phyloP scores from a whole-genome alignment of 2,797 vertebrate genomes.

The Hemibagrus guttatus region DNA sequence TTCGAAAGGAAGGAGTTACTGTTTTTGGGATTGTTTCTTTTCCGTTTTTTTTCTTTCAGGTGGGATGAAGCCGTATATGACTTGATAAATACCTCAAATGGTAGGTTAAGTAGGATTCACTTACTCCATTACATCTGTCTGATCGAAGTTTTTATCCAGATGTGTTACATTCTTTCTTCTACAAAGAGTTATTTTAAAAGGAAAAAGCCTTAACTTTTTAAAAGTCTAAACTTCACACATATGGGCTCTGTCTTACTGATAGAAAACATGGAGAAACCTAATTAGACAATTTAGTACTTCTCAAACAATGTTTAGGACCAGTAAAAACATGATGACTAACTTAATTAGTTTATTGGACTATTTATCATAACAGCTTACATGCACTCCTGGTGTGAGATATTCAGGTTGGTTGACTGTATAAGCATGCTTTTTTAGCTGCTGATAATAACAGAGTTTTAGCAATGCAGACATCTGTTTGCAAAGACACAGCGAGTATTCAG shows the following conservation, averaged over 20 bases:
- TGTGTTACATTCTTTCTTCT: not conserved
- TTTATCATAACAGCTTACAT: not conserved
- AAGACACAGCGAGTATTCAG: not conserved
- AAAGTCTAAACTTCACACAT: not conserved
- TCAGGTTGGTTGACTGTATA: not conserved
- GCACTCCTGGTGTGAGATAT: not conserved
- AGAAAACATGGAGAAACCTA: not conserved
- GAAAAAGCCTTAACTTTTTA: not conserved
- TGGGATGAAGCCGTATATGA: not conserved
- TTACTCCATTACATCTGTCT: not conserved
- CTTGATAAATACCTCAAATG: slow-evolving; percentile 34
- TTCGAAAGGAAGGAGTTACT: not conserved
- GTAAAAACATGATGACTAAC: too few relatives aligned
- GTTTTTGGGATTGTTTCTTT: not conserved
- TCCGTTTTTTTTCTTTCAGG: not conserved
- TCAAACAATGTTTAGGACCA: not conserved
- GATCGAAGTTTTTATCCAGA: not conserved
- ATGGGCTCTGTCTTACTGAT: not conserved
- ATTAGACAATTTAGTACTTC: not conserved
- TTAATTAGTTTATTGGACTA: not conserved
- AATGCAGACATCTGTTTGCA: slow-evolving; percentile 22
- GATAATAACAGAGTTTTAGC: not conserved
- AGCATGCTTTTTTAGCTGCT: not conserved
- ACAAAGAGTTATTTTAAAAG: too few relatives aligned
- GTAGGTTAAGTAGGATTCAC: slow-evolving; percentile 6